Conservation (phyloP, 2,797 vertebrate genomes). For the Enteromius trimaculatus region DNA sequence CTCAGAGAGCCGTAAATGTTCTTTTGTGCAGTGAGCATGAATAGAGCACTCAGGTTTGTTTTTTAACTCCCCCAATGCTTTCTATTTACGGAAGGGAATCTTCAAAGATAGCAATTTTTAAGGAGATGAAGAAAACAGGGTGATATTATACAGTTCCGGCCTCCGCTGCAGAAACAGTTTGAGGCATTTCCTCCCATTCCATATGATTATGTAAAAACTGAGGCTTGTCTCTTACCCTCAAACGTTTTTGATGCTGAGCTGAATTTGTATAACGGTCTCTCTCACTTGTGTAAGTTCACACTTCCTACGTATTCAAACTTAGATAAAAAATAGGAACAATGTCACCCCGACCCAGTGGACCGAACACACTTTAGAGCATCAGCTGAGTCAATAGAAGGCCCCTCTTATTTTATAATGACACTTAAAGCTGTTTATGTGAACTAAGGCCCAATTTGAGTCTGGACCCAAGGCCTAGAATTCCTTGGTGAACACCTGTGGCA, state of each 20-base stretch:
- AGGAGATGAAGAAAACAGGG: slow-evolving; percentile 35
- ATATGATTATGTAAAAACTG: slow-evolving; percentile 12
- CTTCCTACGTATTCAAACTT: slow-evolving; percentile 32
- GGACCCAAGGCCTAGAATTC: slow-evolving; percentile 15
- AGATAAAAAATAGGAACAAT: slow-evolving; percentile 48
- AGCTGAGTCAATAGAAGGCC: slow-evolving; percentile 61
- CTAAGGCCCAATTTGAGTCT: slow-evolving; percentile 27
- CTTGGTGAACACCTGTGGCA: slow-evolving; percentile 47
- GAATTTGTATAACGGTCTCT: slow-evolving; percentile 13
- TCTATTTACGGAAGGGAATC: slow-evolving; percentile 37
- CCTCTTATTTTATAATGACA: slow-evolving; percentile 43
- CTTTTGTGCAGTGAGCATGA: slow-evolving; percentile 4
- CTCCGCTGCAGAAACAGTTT: slow-evolving; percentile 13
- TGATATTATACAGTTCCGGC: slow-evolving; percentile 34
- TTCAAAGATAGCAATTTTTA: slow-evolving; percentile 28
- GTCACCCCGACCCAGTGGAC: slow-evolving; percentile 26
- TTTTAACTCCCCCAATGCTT: slow-evolving; percentile 12
- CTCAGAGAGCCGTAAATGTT: background rate
- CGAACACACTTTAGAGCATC: slow-evolving; percentile 38
- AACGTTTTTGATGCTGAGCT: background rate
- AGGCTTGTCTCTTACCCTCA: background rate
- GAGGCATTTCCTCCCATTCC: slow-evolving; percentile 28
- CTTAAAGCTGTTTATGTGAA: slow-evolving; percentile 51
- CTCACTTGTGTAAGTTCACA: background rate
- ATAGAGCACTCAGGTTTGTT: slow-evolving; percentile 5